These are phyloP conservation scores for Garra rufa DNA, from an alignment of 2,113 vertebrate genomes.

Conservation along the genomic window DNA sequence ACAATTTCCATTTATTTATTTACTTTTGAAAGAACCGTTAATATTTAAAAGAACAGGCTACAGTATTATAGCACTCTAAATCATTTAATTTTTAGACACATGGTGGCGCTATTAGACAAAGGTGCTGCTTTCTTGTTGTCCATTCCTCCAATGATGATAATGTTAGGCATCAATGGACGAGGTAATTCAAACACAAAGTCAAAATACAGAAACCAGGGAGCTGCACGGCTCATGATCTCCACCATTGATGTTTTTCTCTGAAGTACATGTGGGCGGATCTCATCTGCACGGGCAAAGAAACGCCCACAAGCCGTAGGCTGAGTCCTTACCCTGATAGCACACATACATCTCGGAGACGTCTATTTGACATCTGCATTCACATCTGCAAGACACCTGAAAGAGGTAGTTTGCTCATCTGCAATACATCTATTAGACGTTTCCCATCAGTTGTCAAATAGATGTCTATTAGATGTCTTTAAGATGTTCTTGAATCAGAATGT, in stretches of 20 bases:
- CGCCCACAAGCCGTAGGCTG: conserved; percentile 40
- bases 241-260: conserved; percentile 59
- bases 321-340: conserved; percentile 52
- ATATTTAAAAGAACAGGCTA: too few relatives aligned
- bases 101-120: conserved; percentile 56
- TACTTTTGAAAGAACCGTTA: too few relatives aligned
- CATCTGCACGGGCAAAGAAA: conserved; percentile 31
- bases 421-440: too few relatives aligned
- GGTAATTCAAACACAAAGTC: conserved; percentile 79
- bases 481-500: too few relatives aligned
- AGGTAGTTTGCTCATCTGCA: too few relatives aligned
- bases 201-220: conserved; percentile 71
- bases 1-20: too few relatives aligned
- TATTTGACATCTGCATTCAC: too few relatives aligned
- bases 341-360: too few relatives aligned
- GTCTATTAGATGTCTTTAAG: too few relatives aligned
- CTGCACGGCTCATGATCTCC: conserved; percentile 68
- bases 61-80: too few relatives aligned
- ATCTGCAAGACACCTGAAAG: too few relatives aligned
- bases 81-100: neutral
- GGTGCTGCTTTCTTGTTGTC: conserved; percentile 55
- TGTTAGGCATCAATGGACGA: conserved; percentile 77
- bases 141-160: conserved; percentile 68
- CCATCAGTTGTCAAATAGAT: too few relatives aligned
- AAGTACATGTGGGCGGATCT: conserved; percentile 67